These are phyloP conservation scores for Pitangus sulphuratus DNA, from an alignment of 2,797 vertebrate genomes.

Conservation along the genomic window DNA sequence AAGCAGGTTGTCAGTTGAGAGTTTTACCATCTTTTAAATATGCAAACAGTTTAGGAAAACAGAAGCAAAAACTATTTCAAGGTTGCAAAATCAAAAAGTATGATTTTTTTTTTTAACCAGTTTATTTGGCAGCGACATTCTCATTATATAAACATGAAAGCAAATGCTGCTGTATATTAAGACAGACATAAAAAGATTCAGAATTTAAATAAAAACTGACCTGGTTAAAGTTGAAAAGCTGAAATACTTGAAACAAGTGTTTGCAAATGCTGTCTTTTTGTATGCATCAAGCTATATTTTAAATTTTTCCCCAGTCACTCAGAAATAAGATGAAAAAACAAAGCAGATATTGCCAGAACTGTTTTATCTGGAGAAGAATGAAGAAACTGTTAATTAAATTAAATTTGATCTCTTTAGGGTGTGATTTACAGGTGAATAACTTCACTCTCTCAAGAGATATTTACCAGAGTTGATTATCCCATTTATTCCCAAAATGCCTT, in stretches of 20 bases:
- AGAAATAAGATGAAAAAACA: background rate
- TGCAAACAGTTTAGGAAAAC: constrained; percentile 4
- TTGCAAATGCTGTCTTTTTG: background rate
- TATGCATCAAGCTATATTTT: background rate
- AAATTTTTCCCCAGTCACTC: background rate
- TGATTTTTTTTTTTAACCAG: background rate
- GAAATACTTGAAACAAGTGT: background rate
- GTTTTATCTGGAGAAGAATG: background rate
- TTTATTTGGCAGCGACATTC: background rate
- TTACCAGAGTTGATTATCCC: background rate
- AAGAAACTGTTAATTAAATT: background rate
- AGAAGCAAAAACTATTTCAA: background rate
- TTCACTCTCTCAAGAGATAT: background rate
- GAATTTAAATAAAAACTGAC: constrained; percentile 20
- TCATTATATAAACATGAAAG: constrained; percentile 30
- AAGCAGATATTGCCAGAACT: background rate
- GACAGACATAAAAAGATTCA: background rate
- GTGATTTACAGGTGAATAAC: background rate
- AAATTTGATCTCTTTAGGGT: background rate
- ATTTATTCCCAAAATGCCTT: background rate
- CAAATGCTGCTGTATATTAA: background rate
- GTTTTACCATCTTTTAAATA: background rate
- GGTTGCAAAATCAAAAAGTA: background rate
- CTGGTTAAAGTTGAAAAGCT: background rate
- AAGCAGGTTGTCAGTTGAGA: background rate